Base-by-base conservation (phyloP, 2,888 invertebrate species). In the Lycophotia porphyrea region DNA sequence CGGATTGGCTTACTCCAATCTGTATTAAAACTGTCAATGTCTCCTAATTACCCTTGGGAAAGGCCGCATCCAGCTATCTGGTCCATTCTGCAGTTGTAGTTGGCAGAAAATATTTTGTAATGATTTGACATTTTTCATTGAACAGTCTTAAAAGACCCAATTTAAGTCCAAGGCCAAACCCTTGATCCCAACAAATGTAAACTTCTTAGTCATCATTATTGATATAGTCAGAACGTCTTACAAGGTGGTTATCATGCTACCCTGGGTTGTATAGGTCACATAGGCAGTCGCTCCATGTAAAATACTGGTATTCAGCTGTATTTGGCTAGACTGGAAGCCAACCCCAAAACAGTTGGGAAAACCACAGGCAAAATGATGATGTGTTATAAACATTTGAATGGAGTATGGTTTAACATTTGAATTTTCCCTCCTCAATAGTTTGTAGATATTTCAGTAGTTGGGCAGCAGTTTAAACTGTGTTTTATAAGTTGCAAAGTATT, bases 401-500 rank as follows among this genome's bases (percentile, higher is more conserved):
- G n/a, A n/a, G n/a, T n/a, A n/a, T n/a, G 24, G 36, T 61, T 61
- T 24, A n/a, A n/a, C 39, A 15, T n/a, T 63, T 63, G 36, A 63
- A 39, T 36, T 2, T 63, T 63, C 8, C 15, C 7, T 65, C 1
- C 2, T 34, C 0, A 75, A 52, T 18, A 15, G 3, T 63, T 70
- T 71, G 11, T 34, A 31, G 8, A 24, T 15, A 11, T 64, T 24
- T 77, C 39, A 34, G 71, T 71, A 80, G 39, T 58, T 47, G 27
- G 24, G 39, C 47, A 24, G 63, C 27, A 55, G n/a, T n/a, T 7
- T 36, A 27, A n/a, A 36, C 2, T 68, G 31, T 27, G 39, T 36
- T 44, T 75, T 65, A 44, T 49, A 13, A 55, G 65, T 78, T 74
- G 81, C 74, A 31, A 49, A 55, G n/a, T 72, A 63, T 36, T 78